Percentiles rank a stretch among this genome's conserved stretches.
These are phyloP conservation scores for Falco rusticolus DNA, from an alignment of 2,797 vertebrate species.

Conservation along the genomic window DNA sequence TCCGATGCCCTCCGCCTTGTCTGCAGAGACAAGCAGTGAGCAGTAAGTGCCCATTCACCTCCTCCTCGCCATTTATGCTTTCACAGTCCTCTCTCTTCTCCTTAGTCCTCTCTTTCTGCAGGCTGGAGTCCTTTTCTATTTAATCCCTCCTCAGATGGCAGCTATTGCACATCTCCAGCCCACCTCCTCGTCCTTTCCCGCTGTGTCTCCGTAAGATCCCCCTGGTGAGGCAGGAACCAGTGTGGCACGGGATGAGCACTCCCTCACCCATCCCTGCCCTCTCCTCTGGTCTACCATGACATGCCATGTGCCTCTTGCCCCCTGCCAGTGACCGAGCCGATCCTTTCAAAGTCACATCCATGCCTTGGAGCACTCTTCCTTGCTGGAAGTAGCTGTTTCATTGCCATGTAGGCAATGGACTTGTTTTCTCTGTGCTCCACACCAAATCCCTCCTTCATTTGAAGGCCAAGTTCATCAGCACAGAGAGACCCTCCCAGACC, in stretches of 20 bases:
- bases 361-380: not conserved
- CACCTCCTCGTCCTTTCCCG: rapidly evolving
- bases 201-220: not conserved
- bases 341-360: not conserved
- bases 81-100: not conserved
- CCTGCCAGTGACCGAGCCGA: not conserved
- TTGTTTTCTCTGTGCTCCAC: not conserved
- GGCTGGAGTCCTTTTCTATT: not conserved
- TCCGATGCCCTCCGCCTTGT: not conserved
- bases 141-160: not conserved
- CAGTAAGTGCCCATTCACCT: not conserved
- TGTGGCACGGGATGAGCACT: not conserved
- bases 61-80: not conserved
- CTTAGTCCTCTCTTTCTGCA: not conserved
- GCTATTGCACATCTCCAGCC: not conserved
- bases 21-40: not conserved
- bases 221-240: not conserved
- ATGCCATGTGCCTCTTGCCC: not conserved
- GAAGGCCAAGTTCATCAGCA: not conserved
- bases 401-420: not conserved
- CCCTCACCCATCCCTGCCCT: not conserved
- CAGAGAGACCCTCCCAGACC: not conserved
- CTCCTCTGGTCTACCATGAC: not conserved
- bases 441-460: not conserved
- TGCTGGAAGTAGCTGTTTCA: not conserved